Conservation (phyloP, 2,797 vertebrate species). For the Strix occidentalis region DNA sequence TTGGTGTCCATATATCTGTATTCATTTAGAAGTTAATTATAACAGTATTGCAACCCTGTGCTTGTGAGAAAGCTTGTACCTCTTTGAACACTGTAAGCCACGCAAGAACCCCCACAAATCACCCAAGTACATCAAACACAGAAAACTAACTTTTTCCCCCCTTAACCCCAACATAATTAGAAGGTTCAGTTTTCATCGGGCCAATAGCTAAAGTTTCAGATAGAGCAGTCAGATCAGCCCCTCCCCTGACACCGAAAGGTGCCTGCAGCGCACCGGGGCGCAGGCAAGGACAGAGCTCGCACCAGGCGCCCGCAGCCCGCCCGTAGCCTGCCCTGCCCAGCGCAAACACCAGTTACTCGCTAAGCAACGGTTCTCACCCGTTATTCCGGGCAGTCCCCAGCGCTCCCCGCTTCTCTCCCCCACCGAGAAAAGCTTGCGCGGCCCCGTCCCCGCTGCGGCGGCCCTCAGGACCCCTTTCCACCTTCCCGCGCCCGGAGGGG, state of each 20-base stretch:
- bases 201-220: fast-evolving
- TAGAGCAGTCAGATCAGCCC: fast-evolving
- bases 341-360: fast-evolving
- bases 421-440: fast-evolving
- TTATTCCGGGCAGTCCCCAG: fast-evolving
- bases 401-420: neutral
- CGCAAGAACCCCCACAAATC: neutral
- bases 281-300: neutral
- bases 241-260: fast-evolving
- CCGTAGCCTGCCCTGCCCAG: neutral
- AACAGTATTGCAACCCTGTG: fast-evolving
- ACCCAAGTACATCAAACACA: neutral
- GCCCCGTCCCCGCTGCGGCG: neutral
- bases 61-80: neutral
- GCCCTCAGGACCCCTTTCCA: neutral
- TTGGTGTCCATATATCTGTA: neutral
- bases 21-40: neutral
- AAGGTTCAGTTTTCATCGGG: fast-evolving
- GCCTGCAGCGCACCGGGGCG: too few relatives aligned
- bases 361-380: fast-evolving
- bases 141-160: fast-evolving
- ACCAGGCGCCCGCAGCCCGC: neutral
- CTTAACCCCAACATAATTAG: neutral
- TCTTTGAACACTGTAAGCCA: neutral
- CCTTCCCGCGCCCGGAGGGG: neutral